phyloP scores from a whole-genome alignment of 2,113 vertebrate genomes.

The Bothrops jararaca region DNA sequence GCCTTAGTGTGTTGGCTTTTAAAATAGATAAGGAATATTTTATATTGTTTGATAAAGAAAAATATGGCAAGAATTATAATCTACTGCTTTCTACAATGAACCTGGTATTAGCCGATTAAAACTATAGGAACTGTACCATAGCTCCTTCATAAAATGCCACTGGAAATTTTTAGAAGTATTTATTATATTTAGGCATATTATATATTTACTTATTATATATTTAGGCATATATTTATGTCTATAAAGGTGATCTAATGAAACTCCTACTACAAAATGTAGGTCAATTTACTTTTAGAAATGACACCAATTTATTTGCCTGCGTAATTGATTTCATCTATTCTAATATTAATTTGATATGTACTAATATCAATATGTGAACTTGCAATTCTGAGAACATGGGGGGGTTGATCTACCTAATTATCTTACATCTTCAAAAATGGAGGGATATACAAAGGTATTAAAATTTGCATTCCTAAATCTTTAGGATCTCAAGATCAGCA shows the following conservation, averaged over 20 bases:
- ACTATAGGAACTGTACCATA: neutral
- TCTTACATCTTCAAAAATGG: neutral
- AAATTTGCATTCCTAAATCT: neutral
- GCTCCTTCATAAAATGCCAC: neutral
- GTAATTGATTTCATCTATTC: slow-evolving; percentile 16
- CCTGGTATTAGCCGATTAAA: neutral
- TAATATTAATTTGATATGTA: neutral
- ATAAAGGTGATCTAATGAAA: slow-evolving; percentile 7
- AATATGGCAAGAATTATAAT: neutral
- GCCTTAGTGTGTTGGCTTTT: neutral
- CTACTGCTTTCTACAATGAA: neutral
- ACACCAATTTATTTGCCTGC: slow-evolving; percentile 28
- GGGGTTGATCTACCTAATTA: neutral
- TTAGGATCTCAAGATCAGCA: neutral
- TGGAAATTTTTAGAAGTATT: neutral
- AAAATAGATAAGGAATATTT: neutral
- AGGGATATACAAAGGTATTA: neutral
- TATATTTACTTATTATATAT: no score
- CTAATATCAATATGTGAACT: neutral
- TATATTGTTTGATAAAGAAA: neutral
- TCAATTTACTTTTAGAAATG: slow-evolving; percentile 15
- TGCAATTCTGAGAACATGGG: neutral
- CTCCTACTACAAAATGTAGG: neutral
- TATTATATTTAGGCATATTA: no score
- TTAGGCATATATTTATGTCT: neutral